A percentile compares a stretch with the other conserved stretches of the same genome.
phyloP scores from a whole-genome alignment of 2,113 vertebrate species.

The Andinoacara biseriatus region DNA sequence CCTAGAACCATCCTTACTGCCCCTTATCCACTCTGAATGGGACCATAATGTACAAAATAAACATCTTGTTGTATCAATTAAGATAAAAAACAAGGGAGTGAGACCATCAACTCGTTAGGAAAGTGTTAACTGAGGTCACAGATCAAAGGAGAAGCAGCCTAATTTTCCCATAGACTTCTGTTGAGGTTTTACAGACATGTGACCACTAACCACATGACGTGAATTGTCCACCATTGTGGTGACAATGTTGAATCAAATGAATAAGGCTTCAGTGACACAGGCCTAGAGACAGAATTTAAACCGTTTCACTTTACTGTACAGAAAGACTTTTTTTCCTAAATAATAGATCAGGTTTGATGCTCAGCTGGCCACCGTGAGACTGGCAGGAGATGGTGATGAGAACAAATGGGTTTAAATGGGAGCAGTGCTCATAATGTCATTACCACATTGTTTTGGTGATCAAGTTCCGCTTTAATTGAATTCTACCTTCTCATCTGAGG shows the following conservation, averaged over 20 bases:
- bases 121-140: background rate
- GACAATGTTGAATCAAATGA: too few species aligned
- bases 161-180: background rate
- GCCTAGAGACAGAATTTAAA: background rate
- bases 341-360: background rate
- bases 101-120: background rate
- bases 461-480: slow-evolving; percentile 44
- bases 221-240: too few species aligned
- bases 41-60: background rate
- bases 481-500: slow-evolving; percentile 7
- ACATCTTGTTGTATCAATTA: background rate
- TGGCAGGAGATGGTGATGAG: background rate
- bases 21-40: background rate
- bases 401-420: slow-evolving; percentile 23
- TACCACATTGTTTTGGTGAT: slow-evolving; percentile 9
- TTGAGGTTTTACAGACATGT: too few species aligned
- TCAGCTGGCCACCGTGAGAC: background rate
- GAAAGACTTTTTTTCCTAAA: background rate
- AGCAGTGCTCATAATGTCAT: slow-evolving; percentile 26
- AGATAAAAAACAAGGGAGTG: background rate
- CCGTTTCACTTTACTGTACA: background rate
- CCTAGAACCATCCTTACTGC: background rate
- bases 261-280: too few species aligned
- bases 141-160: background rate
- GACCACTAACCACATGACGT: too few species aligned